Conservation (phyloP, 2,888 invertebrate species). For the Anarsia innoxiella region DNA sequence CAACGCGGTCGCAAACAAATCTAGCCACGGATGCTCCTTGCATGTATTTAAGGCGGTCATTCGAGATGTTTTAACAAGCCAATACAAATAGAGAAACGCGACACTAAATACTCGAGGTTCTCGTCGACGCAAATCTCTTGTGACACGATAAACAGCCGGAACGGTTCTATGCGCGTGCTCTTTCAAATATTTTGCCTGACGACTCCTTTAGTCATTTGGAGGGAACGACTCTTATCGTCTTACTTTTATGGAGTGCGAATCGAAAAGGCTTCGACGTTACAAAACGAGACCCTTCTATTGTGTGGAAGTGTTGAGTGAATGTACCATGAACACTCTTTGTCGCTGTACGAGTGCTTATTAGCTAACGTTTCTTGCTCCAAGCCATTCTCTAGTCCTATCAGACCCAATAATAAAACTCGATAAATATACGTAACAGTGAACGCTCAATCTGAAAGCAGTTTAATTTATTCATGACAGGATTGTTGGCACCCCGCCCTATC, state of each 20-base stretch:
- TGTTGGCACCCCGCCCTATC: constrained; percentile 1
- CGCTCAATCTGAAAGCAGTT: constrained; percentile 7
- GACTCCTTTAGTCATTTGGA: constrained; percentile 59
- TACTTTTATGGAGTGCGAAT: constrained; percentile 67
- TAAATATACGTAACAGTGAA: constrained; percentile 10
- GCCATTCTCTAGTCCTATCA: constrained; percentile 24
- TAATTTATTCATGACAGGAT: constrained; percentile 14
- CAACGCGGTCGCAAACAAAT: constrained; percentile 49
- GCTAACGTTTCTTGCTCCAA: constrained; percentile 27
- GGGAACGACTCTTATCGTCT: constrained; percentile 65
- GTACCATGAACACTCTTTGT: constrained; percentile 52
- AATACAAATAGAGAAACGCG: constrained; percentile 48
- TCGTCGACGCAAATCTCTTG: constrained; percentile 46
- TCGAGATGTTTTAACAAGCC: constrained; percentile 43
- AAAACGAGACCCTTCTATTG: constrained; percentile 65
- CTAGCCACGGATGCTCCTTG: constrained; percentile 44
- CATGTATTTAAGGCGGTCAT: constrained; percentile 43
- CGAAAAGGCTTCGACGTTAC: constrained; percentile 58
- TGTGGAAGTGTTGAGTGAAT: constrained; percentile 54
- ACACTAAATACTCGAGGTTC: constrained; percentile 47
- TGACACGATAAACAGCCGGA: constrained; percentile 45
- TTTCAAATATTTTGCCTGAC: constrained; percentile 46
- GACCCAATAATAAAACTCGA: constrained; percentile 27
- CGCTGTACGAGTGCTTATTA: constrained; percentile 40
- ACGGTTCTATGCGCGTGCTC: constrained; percentile 29